phyloP scores from a whole-genome alignment of 2,888 invertebrate species.

The Chrysina gloriosa region DNA sequence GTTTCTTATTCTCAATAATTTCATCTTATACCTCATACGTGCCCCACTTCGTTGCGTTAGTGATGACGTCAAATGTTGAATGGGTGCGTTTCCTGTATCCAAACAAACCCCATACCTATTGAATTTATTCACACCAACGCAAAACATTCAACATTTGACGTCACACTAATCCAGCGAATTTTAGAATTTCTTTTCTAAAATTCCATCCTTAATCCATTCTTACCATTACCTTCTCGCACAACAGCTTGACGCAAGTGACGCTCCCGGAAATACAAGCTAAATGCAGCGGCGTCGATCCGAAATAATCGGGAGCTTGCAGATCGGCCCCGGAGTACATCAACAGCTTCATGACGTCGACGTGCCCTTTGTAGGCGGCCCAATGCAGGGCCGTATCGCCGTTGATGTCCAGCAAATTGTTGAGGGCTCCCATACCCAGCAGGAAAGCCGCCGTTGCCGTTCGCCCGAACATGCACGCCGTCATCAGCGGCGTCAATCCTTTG shows the following conservation, averaged over 20 bases:
- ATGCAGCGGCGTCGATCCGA: constrained; percentile 92
- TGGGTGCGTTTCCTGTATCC: too few species aligned
- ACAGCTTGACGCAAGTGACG: constrained; percentile 84
- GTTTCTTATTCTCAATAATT: too few species aligned
- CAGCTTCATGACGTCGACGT: constrained; percentile 86
- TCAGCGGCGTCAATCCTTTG: constrained; percentile 89
- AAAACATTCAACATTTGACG: too few species aligned
- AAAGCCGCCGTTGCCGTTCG: constrained; percentile 91
- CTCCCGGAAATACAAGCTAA: constrained; percentile 90
- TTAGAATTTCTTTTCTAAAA: too few species aligned
- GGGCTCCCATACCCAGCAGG: constrained; percentile 88
- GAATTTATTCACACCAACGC: too few species aligned
- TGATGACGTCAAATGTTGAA: too few species aligned
- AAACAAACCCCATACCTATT: too few species aligned
- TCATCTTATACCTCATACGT: too few species aligned
- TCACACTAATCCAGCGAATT: too few species aligned
- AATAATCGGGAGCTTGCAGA: constrained; percentile 89
- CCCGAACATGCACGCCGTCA: constrained; percentile 95
- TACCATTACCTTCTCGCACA: constrained; percentile 85
- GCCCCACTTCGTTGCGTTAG: too few species aligned
- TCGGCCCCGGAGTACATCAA: constrained; percentile 93
- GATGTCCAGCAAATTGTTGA: constrained; percentile 87
- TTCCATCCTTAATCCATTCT: background rate
- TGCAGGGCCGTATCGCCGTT: constrained; percentile 94
- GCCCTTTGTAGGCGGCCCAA: constrained; percentile 95